Evolutionary conservation across 2,113 vertebrate genomes (phyloP), one percentile per base, ranked within the genome.

Genomic region (Accipiter cooperii): DNA sequence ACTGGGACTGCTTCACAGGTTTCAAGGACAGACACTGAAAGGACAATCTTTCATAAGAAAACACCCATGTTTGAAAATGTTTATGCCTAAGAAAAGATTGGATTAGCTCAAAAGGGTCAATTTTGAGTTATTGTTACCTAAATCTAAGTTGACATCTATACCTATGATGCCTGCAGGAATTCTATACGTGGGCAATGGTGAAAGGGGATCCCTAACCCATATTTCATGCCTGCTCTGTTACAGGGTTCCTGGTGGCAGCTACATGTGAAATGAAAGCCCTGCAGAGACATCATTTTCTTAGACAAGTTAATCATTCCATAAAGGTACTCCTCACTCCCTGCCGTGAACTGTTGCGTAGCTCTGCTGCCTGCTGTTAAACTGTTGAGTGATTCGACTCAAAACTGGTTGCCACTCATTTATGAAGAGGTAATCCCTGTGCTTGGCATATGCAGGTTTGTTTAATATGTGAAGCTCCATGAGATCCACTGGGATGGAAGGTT

Each of bases 401-500:
- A 82, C 65, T 82, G n/a, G 61, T 70, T 87, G 49, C 81, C 95
- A 63, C 29, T 91, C 81, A 51, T 58, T 70, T 77, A 34, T 17
- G 65, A 85, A 25, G 81, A 58, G 84, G 64, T 85, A 94, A 96
- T 91, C 91, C 96, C 91, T 36, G 25, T 11, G 87, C 87, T 93
- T 93, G 94, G 77, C 70, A 61, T 46, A 70, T 47, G 78, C 71
- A 80, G 57, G 40, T 28, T 96, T 89, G 91, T 91, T 95, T 91
- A 90, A 95, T 87, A 73, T 2, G 91, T 91, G 82, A 89, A 87
- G 81, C 42, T 89, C 89, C 89, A 47, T 31, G 81, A 87, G 94
- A 95, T 90, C 91, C 93, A 90, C 82, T 70, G 97, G 94, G 97
- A 96, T 91, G 87, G 95, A 55, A 87, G 84, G 93, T 80, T 94